phyloP scores from a whole-genome alignment of 1,140 invertebrate species.

The Pseudoatta argentina region DNA sequence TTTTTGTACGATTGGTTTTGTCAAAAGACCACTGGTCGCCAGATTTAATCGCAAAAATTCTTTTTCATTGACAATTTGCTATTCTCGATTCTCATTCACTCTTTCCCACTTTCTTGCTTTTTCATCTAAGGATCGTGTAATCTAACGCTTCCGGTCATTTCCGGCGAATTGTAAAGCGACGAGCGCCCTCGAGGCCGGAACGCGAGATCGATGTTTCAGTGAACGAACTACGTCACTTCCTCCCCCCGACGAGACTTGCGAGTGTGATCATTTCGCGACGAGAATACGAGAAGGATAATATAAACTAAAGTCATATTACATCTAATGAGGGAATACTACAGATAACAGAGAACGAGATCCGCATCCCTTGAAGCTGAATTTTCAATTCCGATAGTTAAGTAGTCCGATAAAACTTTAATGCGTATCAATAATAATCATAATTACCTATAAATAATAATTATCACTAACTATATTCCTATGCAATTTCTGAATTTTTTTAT shows the following conservation, averaged over 20 bases:
- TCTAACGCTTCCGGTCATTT: slow-evolving; percentile 51
- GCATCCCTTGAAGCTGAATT: slow-evolving; percentile 27
- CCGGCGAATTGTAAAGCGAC: slow-evolving; percentile 41
- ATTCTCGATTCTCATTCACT: slow-evolving; percentile 31
- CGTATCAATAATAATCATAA: neutral
- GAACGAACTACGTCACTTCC: slow-evolving; percentile 29
- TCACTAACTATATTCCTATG: neutral
- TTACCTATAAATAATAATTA: neutral
- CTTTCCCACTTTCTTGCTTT: slow-evolving; percentile 29
- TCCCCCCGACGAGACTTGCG: slow-evolving; percentile 4
- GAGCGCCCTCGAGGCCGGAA: neutral
- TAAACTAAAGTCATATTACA: slow-evolving; percentile 17
- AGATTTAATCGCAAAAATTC: slow-evolving; percentile 67
- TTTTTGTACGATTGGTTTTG: slow-evolving; percentile 78
- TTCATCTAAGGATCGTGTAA: slow-evolving; percentile 3
- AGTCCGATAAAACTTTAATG: slow-evolving; percentile 23
- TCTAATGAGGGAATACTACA: slow-evolving; percentile 24
- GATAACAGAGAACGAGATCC: slow-evolving; percentile 39
- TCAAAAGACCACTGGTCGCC: slow-evolving; percentile 61
- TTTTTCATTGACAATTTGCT: slow-evolving; percentile 13
- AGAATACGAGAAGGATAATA: slow-evolving; percentile 36
- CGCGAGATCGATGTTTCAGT: slow-evolving; percentile 42
- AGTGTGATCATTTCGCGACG: slow-evolving; percentile 18
- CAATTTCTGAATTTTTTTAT: neutral
- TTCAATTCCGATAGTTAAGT: slow-evolving; percentile 23